These are phyloP conservation scores for Ophraella communa DNA, from an alignment of 2,888 invertebrate genomes.

Conservation along the genomic window DNA sequence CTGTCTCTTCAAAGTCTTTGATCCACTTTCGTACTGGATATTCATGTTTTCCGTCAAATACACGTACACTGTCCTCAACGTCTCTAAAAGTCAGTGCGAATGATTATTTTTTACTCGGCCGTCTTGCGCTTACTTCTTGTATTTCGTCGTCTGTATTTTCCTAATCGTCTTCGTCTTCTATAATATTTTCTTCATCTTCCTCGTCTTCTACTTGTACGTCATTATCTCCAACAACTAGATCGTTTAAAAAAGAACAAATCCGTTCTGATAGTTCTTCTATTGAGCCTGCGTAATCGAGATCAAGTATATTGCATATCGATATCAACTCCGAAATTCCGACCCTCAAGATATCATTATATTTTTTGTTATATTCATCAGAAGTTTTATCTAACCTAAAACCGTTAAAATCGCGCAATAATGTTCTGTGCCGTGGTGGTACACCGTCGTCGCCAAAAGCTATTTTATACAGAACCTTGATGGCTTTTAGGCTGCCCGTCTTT, in stretches of 20 bases:
- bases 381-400: conserved; percentile 23
- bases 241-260: conserved; percentile 12
- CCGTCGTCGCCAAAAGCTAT: conserved; percentile 16
- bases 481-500: conserved; percentile 6
- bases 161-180: conserved; percentile 8
- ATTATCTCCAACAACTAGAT: not conserved
- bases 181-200: not conserved
- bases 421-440: conserved; percentile 9
- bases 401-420: conserved; percentile 21
- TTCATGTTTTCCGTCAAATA: conserved; percentile 40
- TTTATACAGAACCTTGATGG: conserved; percentile 12
- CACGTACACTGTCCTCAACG: conserved; percentile 40
- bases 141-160: not conserved
- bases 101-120: not conserved
- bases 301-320: conserved; percentile 24
- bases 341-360: conserved; percentile 3
- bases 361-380: conserved; percentile 21
- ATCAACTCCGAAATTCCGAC: conserved; percentile 24
- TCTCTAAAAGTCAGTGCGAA: conserved; percentile 41
- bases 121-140: not conserved
- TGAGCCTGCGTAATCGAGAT: conserved; percentile 23
- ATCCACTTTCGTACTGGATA: no score
- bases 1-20: conserved; percentile 43
- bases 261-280: conserved; percentile 7
- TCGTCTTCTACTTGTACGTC: conserved; percentile 8